Base-by-base conservation (phyloP, 2,888 invertebrate genomes). In the Aphidius colemani region DNA sequence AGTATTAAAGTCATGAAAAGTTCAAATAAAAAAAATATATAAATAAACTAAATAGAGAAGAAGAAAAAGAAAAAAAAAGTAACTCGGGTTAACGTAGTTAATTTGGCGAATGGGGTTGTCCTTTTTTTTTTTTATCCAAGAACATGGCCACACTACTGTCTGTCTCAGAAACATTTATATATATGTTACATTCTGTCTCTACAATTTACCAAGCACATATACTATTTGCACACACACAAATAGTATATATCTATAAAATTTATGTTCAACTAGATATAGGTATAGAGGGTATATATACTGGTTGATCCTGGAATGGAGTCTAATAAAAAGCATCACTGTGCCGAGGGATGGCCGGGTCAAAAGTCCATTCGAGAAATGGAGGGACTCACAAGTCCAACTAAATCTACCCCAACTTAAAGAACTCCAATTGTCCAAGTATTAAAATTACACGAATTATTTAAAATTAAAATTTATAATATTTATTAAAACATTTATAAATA, bases 351-450 rank as follows among this genome's bases (percentile, higher is more conserved):
- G 78, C 72, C 74, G 80, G 81, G 81, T 81, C 81, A 81, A 78
- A 82, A 81, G 81, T 82, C 81, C 82, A 81, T 82, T 81, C 79
- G 81, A 80, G 80, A 81, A 81, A 81, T 80, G 80, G 81, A 80
- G 78, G 80, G 80, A 81, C 77, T 69, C 71, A 75, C 71, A 77
- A 78, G 78, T 78, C 79, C 80, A 77, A 81, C 78, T 80, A 80
- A 81, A 82, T 81, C 81, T 78, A 80, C 77, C 72, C 73, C 81
- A 60, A 10, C 2, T 46, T n/a, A 30, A 30, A 30, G 30, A 30
- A 67, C 63, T 77, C 67, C 75, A 76, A 81, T 81, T 81, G 81
- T 74, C 78, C 75, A 62, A 43, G 10, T 41, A 9, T 9, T 11
- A 8, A 7, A n/a, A 13, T 50, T 48, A 53, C 4, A 53, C 62